Evolutionary conservation across 2,888 invertebrate species (phyloP).

Genomic region (Perizoma flavofasciatum): DNA sequence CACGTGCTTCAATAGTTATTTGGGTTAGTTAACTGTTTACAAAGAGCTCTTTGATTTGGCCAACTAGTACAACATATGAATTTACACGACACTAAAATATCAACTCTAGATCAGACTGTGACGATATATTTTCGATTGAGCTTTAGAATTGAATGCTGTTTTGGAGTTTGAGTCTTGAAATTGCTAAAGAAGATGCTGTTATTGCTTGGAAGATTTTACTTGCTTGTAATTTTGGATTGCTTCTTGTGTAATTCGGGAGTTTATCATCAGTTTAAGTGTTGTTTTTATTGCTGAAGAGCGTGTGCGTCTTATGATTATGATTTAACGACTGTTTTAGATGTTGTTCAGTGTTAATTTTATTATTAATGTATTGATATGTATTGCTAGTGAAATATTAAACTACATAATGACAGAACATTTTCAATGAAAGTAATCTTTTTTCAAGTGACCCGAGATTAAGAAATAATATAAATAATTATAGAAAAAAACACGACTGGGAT

Average conservation of each 20-base stretch:
- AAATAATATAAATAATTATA: no score
- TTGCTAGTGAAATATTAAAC: background rate
- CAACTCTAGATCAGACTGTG: no score
- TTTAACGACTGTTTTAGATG: slow-evolving; percentile 28
- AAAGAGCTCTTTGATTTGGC: slow-evolving; percentile 42
- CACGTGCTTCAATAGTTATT: slow-evolving; percentile 35
- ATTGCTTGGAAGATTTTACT: background rate
- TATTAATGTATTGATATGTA: slow-evolving; percentile 4
- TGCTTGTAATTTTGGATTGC: slow-evolving; percentile 21
- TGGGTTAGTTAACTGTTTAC: slow-evolving; percentile 36
- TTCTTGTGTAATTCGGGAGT: slow-evolving; percentile 40
- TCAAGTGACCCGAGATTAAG: no score
- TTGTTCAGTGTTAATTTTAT: slow-evolving; percentile 23
- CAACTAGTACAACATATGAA: no score
- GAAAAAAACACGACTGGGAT: no score
- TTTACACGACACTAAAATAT: no score
- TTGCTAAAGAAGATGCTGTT: background rate
- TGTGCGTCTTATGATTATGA: slow-evolving; percentile 32
- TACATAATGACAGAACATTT: no score
- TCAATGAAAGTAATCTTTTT: no score
- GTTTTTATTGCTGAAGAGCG: slow-evolving; percentile 36
- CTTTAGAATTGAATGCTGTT: background rate
- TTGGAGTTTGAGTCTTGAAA: slow-evolving; percentile 9
- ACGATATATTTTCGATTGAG: slow-evolving; percentile 1
- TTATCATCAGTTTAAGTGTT: slow-evolving; percentile 37